These are phyloP conservation scores for Clytia hemisphaerica DNA, from an alignment of 30 jellyfish, hydroid and myxozoan species.

Conservation along the genomic window DNA sequence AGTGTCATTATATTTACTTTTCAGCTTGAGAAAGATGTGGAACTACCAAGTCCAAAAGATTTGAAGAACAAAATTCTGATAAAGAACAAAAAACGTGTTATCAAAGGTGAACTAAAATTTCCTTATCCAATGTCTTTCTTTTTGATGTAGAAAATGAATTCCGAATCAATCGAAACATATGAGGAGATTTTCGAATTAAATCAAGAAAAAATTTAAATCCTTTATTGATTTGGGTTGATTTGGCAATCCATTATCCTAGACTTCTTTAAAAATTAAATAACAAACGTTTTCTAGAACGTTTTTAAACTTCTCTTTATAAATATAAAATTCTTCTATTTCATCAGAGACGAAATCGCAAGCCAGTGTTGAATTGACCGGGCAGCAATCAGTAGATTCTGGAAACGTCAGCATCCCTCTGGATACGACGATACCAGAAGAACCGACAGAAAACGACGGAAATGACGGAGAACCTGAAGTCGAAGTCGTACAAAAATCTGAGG, in stretches of 20 bases:
- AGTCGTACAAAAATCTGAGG: constrained; percentile 39
- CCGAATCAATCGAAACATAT: too few species aligned
- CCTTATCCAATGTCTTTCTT: too few species aligned
- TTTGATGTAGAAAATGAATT: too few species aligned
- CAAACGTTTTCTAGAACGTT: too few species aligned
- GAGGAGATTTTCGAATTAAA: too few species aligned
- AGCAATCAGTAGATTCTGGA: constrained; percentile 26
- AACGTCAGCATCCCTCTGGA: not conserved
- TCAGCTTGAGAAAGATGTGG: constrained; percentile 77
- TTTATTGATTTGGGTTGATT: too few species aligned
- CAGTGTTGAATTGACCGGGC: not conserved
- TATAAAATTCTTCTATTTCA: constrained; percentile 3
- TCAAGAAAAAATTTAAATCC: too few species aligned
- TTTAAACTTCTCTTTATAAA: constrained; percentile 3
- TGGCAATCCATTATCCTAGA: too few species aligned
- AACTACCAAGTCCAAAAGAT: constrained; percentile 73
- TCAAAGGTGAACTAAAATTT: constrained; percentile 60
- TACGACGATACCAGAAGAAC: not conserved
- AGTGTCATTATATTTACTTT: not conserved
- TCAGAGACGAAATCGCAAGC: not conserved
- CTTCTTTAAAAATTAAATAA: too few species aligned
- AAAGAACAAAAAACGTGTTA: constrained; percentile 82
- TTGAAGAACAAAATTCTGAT: constrained; percentile 82
- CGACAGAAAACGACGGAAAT: constrained; percentile 25
- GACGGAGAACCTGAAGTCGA: constrained; percentile 28